Percentiles rank a stretch among this genome's conserved stretches.
These are phyloP conservation scores for Hiodon tergisus DNA, from an alignment of 2,113 vertebrate species.

Conservation along the genomic window DNA sequence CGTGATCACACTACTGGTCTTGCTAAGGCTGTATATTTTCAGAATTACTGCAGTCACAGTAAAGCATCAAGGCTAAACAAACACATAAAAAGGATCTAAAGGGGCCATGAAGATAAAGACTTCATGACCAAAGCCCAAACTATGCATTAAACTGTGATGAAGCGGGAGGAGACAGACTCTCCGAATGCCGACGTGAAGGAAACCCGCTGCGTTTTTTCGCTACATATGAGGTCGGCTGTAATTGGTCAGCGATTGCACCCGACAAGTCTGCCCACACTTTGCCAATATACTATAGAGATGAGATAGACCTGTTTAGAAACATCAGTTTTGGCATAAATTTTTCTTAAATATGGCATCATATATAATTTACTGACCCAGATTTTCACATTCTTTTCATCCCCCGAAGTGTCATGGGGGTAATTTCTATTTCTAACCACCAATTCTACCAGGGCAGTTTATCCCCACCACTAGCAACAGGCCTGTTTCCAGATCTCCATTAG, in stretches of 20 bases:
- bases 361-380: conserved; percentile 28
- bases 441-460: conserved; percentile 13
- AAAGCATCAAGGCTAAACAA: too few species aligned
- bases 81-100: too few species aligned
- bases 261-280: background rate
- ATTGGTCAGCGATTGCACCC: background rate
- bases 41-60: too few species aligned
- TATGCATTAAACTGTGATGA: background rate
- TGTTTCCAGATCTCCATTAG: background rate
- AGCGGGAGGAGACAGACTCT: background rate
- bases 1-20: too few species aligned
- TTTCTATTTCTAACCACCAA: conserved; percentile 21
- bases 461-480: conserved; percentile 6
- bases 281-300: background rate
- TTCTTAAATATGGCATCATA: conserved; percentile 19
- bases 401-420: conserved; percentile 16
- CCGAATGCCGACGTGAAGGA: background rate
- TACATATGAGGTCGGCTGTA: background rate
- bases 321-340: conserved; percentile 1
- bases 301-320: conserved; percentile 7
- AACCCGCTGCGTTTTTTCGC: background rate
- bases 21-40: too few species aligned
- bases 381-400: conserved; percentile 22
- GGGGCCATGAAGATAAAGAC: too few species aligned
- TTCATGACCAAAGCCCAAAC: too few species aligned